Base-by-base conservation (phyloP, 1,140 invertebrate genomes). In the Macrotrachela quadricornifera region DNA sequence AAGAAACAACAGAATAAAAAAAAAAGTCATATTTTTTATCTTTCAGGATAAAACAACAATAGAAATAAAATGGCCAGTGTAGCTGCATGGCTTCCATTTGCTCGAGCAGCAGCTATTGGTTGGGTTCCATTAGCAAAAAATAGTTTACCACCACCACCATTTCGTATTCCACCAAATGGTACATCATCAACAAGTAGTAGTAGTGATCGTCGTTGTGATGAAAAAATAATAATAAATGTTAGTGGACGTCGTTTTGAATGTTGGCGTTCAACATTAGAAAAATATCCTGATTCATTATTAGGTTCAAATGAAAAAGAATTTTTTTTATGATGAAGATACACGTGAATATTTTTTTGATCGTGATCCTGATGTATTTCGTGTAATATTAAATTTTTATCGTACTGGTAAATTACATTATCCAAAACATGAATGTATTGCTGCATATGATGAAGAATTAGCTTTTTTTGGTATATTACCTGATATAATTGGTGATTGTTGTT, bases 391-490 rank as follows among this genome's bases (percentile, higher is more conserved):
- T 67, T 99, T 95, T 66, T 99, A 99, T 69, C 78, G 94, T 52
- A 99, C 92, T 21, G 92, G 92, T 6, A 96, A 95, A 69, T 74
- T 99, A 44, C 90, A 99, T 71, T 99, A 92, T 70, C 91, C 91
- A 37, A 94, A 92, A 73, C 88, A 96, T 74, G 94, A 99, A 74
- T 99, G 94, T 69, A 76, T 99, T 57, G 91, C 87, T 42, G 85
- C 87, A 51, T 99, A 96, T 70, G 94, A 97, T 68, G 94, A 97
- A 69, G 94, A 99, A 71, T 71, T 99, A 56, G 85, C 91, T 48
- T 99, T 97, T 71, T 99, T 96, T 70, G 92, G 94, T 36, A 97
- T 99, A 53, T 75, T 96, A 62, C 91, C 92, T n/a, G 94, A 99
- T 68, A 85, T 97, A 17, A 97, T 99, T 61, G 71, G 88, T 10